Percentiles rank a stretch among this genome's conserved stretches.
Evolutionary conservation across 1,140 invertebrate genomes (phyloP).

Genomic region (Ectropis grisescens): DNA sequence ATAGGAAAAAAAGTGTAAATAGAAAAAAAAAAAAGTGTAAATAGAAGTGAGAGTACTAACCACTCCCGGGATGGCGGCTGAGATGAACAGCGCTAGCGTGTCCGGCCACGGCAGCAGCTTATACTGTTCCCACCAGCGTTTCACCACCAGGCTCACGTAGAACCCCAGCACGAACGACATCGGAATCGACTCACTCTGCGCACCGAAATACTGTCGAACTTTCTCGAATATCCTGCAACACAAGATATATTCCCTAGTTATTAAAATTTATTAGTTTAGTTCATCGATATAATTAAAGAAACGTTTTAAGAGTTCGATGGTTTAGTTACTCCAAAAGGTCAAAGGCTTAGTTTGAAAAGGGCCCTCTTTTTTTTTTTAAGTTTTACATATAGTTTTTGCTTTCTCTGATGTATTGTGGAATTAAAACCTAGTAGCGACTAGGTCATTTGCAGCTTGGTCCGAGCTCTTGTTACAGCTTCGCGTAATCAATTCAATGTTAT

Average conservation of each 20-base stretch:
- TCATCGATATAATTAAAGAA: too few relatives aligned
- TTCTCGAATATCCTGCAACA: conserved; percentile 83
- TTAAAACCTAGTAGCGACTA: too few relatives aligned
- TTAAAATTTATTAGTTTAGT: not conserved
- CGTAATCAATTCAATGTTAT: too few relatives aligned
- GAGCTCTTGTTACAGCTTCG: too few relatives aligned
- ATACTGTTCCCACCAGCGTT: conserved; percentile 94
- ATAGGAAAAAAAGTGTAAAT: too few relatives aligned
- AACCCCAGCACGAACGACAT: conserved; percentile 96
- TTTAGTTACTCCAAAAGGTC: conserved; percentile 3
- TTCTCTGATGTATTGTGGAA: too few relatives aligned
- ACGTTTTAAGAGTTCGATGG: not conserved
- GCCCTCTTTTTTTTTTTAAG: too few relatives aligned
- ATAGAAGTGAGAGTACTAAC: too few relatives aligned
- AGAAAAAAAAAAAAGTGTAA: too few relatives aligned
- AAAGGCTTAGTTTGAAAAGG: too few relatives aligned
- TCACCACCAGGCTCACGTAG: conserved; percentile 92
- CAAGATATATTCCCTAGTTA: conserved; percentile 24
- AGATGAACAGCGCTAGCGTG: conserved; percentile 89
- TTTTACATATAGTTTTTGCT: too few relatives aligned
- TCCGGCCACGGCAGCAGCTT: conserved; percentile 92
- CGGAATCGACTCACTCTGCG: conserved; percentile 87
- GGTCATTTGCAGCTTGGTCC: too few relatives aligned
- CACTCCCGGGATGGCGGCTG: conserved; percentile 89
- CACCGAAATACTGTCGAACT: conserved; percentile 83